A percentile compares a stretch with the other conserved stretches of the same genome.
Conservation (phyloP, 2,888 invertebrate genomes). For the Rhimphoctona megacephalus region DNA sequence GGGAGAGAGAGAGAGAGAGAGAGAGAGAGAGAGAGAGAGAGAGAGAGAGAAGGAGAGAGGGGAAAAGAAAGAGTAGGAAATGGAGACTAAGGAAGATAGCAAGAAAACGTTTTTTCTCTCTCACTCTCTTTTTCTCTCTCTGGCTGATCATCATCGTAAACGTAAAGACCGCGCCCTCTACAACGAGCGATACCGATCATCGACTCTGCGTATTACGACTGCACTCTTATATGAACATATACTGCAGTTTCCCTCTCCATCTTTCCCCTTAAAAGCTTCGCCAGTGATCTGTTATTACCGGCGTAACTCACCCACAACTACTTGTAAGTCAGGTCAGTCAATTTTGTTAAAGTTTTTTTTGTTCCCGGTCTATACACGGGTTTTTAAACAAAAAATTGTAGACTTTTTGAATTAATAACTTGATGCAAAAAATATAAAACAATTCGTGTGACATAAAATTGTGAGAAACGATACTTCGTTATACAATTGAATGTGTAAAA, state of each 20-base stretch:
- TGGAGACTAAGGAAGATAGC: not conserved
- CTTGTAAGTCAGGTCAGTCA: constrained; percentile 72
- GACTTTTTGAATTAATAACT: not conserved
- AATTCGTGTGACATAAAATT: not conserved
- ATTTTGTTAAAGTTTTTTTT: not conserved
- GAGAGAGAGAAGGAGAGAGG: no score
- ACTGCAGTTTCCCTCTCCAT: constrained; percentile 1
- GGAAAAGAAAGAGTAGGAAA: no score
- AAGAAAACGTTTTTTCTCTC: constrained; percentile 4
- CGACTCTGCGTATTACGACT: constrained; percentile 39
- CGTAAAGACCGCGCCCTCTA: constrained; percentile 71
- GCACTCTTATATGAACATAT: not conserved
- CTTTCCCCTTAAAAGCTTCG: constrained; percentile 60
- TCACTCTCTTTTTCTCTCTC: not conserved
- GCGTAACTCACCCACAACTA: constrained; percentile 70
- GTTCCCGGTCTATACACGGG: no score
- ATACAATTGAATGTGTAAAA: no score
- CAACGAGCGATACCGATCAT: constrained; percentile 72
- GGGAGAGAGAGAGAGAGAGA: not conserved
- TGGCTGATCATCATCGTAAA: constrained; percentile 32
- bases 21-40: not conserved
- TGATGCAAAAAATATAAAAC: not conserved
- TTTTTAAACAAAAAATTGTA: no score
- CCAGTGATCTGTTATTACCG: constrained; percentile 77
- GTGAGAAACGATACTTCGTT: no score